Evolutionary conservation across 92 coral and sea anemone genomes (phyloP).

Genomic region (Diadumene lineata): DNA sequence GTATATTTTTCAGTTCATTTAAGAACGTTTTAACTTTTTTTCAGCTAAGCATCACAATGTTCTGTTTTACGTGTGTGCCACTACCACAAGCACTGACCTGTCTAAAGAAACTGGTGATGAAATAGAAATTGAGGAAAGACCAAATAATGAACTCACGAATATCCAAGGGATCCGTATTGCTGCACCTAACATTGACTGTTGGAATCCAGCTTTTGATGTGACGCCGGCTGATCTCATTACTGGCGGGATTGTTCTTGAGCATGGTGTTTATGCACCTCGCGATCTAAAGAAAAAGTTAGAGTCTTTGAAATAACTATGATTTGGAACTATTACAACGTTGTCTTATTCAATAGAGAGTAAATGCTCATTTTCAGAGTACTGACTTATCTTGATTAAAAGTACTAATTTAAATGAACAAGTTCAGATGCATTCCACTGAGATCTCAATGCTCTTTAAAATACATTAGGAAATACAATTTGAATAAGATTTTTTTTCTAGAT

Average conservation of each 20-base stretch:
- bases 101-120: constrained; percentile 62
- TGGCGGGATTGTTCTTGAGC: constrained; percentile 88
- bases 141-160: constrained; percentile 70
- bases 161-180: constrained; percentile 72
- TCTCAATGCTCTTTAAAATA: too few relatives aligned
- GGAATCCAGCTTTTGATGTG: constrained; percentile 98
- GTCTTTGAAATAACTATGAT: not conserved
- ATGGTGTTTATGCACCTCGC: constrained; percentile 77
- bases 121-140: constrained; percentile 85
- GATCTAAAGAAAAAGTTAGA: constrained; percentile 55
- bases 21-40: not conserved
- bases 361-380: too few relatives aligned
- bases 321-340: too few relatives aligned
- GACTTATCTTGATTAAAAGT: too few relatives aligned
- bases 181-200: constrained; percentile 78
- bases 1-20: too few relatives aligned
- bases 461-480: too few relatives aligned
- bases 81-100: constrained; percentile 79
- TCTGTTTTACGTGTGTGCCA: constrained; percentile 92
- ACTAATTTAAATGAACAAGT: too few relatives aligned
- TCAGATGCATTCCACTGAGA: too few relatives aligned
- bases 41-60: constrained; percentile 82
- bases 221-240: constrained; percentile 91
- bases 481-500: too few relatives aligned
- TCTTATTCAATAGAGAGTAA: too few relatives aligned